A percentile compares a stretch with the other conserved stretches of the same genome.
Evolutionary conservation across 2,888 invertebrate genomes (phyloP).

Genomic region (Corbicula japonica): DNA sequence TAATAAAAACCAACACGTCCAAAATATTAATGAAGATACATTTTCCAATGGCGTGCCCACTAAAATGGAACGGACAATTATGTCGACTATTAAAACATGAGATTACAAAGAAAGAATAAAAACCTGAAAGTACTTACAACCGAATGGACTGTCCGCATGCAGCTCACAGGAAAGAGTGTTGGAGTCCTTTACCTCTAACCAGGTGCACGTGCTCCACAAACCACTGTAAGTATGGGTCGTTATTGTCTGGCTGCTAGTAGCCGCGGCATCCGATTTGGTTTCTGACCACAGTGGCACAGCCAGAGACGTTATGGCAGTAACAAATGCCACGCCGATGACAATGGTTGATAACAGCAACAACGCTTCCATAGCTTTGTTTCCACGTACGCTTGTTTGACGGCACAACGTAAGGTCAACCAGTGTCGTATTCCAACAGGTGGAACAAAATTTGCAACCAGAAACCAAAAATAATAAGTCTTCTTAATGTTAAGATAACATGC

Average conservation of each 20-base stretch:
- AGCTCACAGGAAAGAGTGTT: background rate
- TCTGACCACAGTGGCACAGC: slow-evolving; percentile 14
- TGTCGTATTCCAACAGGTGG: no score
- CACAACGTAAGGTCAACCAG: no score
- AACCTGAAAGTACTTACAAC: slow-evolving; percentile 4
- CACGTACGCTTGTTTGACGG: background rate
- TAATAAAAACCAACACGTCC: no score
- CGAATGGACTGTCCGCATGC: background rate
- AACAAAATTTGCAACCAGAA: no score
- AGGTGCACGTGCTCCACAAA: slow-evolving; percentile 20
- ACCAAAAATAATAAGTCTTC: no score
- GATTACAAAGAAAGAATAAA: no score
- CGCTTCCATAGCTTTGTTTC: background rate
- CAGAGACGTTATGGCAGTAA: background rate
- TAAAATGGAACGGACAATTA: no score
- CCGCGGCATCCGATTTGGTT: background rate
- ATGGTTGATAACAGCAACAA: background rate
- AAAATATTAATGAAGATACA: no score
- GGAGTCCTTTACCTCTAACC: slow-evolving; percentile 1
- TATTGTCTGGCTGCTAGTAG: background rate
- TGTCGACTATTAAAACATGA: no score
- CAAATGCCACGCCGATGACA: background rate
- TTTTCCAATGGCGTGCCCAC: no score
- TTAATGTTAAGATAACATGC: no score
- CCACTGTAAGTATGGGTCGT: slow-evolving; percentile 11